Evolutionary conservation across 2,113 vertebrate genomes (phyloP).

Genomic region (Zosterops lateralis): DNA sequence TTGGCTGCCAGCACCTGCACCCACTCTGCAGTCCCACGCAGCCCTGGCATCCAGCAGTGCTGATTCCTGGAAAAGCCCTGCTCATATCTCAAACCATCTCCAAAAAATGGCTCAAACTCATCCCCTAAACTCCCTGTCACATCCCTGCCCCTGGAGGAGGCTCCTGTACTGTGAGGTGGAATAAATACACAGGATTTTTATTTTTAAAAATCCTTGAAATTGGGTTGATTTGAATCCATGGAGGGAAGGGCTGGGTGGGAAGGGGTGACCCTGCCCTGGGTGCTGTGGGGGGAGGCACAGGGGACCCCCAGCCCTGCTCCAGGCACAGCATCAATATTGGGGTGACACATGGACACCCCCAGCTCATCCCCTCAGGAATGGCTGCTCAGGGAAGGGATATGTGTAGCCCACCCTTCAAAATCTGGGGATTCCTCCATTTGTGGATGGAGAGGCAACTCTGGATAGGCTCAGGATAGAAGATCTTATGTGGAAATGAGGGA

Average conservation of each 20-base stretch:
- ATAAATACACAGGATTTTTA: background rate
- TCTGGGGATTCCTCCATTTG: background rate
- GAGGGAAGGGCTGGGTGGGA: background rate
- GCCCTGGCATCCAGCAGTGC: fast-evolving
- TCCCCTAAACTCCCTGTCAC: background rate
- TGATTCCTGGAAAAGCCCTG: background rate
- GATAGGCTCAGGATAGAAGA: background rate
- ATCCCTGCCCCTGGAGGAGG: background rate
- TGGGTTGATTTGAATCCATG: background rate
- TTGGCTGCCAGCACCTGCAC: background rate
- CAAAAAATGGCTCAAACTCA: background rate
- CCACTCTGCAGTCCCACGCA: fast-evolving
- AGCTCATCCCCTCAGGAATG: background rate
- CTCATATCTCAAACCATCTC: fast-evolving
- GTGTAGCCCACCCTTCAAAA: background rate
- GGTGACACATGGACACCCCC: background rate
- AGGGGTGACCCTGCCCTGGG: background rate
- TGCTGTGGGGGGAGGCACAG: background rate
- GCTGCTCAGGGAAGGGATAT: background rate
- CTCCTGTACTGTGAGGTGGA: background rate
- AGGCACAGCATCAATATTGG: fast-evolving
- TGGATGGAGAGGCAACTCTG: background rate
- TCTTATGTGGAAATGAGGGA: background rate
- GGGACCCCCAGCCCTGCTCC: background rate
- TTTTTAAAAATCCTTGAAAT: background rate